Conservation (phyloP, 2,113 vertebrate genomes). For the Cololabis saira region DNA sequence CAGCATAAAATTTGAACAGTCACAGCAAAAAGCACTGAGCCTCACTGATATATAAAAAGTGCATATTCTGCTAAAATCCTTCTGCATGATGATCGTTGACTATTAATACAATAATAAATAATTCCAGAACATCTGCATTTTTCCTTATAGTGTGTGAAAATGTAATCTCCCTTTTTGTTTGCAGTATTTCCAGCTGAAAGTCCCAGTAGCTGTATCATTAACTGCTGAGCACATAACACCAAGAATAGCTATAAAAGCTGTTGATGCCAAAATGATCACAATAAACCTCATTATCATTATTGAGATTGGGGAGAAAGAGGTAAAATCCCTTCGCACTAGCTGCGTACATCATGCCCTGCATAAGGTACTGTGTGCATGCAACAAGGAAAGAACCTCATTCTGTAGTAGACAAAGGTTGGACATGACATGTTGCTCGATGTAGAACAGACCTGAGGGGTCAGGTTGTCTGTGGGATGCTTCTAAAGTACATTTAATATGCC, state of each 20-base stretch:
- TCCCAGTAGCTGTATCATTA: constrained; percentile 4
- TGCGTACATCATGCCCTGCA: neutral
- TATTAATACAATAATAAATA: neutral
- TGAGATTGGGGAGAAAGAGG: neutral
- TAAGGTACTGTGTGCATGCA: constrained; percentile 1
- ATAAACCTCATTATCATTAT: constrained; percentile 9
- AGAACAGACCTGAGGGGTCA: constrained; percentile 36
- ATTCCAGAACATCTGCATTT: neutral
- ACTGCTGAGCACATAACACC: neutral
- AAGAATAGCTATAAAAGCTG: neutral
- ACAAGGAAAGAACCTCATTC: neutral
- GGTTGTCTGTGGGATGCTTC: constrained; percentile 26
- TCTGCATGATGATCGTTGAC: neutral
- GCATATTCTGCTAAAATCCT: neutral
- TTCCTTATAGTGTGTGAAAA: neutral
- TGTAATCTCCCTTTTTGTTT: neutral
- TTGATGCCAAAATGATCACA: constrained; percentile 1
- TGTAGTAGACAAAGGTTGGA: constrained; percentile 21
- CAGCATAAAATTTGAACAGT: constrained; percentile 11
- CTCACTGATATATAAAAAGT: neutral
- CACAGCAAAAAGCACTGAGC: constrained; percentile 1
- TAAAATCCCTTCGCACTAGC: neutral
- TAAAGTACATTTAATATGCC: constrained; percentile 10
- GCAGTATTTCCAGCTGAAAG: neutral
- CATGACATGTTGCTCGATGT: constrained; percentile 38